Base-by-base conservation (phyloP, 2,797 vertebrate genomes). In the Sebastes wilsoni region DNA sequence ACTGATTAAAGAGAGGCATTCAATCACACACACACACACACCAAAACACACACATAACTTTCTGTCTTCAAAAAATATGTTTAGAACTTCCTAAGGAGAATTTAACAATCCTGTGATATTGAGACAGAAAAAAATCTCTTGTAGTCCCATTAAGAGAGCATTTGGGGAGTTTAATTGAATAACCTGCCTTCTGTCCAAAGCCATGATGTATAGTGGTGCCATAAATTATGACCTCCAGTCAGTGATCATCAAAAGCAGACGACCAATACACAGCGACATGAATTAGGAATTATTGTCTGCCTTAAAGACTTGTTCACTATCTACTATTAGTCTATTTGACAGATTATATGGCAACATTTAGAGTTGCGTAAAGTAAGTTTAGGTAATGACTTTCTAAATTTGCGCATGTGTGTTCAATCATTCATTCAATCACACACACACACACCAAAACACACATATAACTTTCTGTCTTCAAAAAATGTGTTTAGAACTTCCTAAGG, bases 1-100 rank as follows among this genome's bases (percentile, higher is more conserved):
- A 81, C 88, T 90, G 84, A 93, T 91, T 90, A 94, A 92, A 91
- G 88, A 88, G 85, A 86, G 75, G 59, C 89, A 89, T 93, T 91
- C 88, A 92, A 75, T 90, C 82, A 67, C 42, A 67, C 78, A 65
- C 72, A 72, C 80, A 55, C 36, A 14, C 38, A n/a, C 65, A 32
- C 64, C 28, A 68, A 52, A 42, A 42, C 64, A 34, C 72, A 55
- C 36, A 28, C 76, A 69, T 73, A 68, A 81, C 81, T 75, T 77
- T 78, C 55, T 59, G 61, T 67, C 54, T 79, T 18, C 42, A 42
- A 89, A 25, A 83, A 61, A 72, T 22, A 65, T 32, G 30, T 65
- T 72, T 14, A n/a, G 4, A 84, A 78, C 64, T 65, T 84, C 32
- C 61, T 65, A 7, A 32, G 32, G 67, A 83, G 42, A 5, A 74